Conservation (phyloP, 1,140 invertebrate genomes). For the Bombus superbus region DNA sequence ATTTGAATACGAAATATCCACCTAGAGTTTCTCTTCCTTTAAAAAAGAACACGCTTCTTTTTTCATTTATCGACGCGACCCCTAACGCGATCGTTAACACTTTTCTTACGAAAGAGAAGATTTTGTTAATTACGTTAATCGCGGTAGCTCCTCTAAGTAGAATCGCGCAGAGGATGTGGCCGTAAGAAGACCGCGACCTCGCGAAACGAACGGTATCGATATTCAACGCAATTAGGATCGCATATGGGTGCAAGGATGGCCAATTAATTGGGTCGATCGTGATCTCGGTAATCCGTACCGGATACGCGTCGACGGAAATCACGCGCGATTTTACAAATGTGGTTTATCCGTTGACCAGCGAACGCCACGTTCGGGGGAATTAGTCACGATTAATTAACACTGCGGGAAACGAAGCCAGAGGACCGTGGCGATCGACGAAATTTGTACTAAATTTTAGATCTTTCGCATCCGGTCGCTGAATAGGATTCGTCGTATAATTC, state of each 20-base stretch:
- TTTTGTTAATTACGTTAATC: too few relatives aligned
- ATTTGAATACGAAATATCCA: too few relatives aligned
- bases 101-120: too few relatives aligned
- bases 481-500: not conserved
- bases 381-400: slow-evolving; percentile 17
- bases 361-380: not conserved
- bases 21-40: too few relatives aligned
- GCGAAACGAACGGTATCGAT: not conserved
- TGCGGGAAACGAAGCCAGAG: not conserved
- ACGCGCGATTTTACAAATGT: not conserved
- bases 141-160: too few relatives aligned
- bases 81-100: too few relatives aligned
- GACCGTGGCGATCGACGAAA: not conserved
- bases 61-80: too few relatives aligned
- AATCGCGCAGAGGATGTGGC: not conserved
- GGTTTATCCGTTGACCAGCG: not conserved
- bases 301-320: not conserved
- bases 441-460: not conserved
- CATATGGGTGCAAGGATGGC: not conserved
- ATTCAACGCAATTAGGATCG: not conserved
- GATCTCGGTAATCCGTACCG: not conserved
- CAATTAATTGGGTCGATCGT: slow-evolving; percentile 6
- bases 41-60: too few relatives aligned
- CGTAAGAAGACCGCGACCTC: not conserved
- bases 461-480: not conserved